phyloP scores from a whole-genome alignment of 1,140 invertebrate species.

The Drosophila rufa region DNA sequence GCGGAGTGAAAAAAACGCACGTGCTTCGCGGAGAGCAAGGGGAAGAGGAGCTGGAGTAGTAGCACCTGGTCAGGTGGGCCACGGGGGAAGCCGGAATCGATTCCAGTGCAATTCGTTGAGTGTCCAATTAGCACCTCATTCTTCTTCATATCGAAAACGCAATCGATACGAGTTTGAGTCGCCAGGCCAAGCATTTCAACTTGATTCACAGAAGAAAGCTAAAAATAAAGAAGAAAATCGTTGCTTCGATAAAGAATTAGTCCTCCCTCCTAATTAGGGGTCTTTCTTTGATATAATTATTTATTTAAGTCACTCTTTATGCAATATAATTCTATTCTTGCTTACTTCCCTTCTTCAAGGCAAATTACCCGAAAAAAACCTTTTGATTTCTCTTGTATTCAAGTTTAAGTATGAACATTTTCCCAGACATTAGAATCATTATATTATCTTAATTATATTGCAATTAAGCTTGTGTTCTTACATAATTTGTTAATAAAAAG shows the following conservation, averaged over 20 bases:
- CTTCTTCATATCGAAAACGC: constrained; percentile 11
- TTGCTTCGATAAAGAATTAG: too few relatives aligned
- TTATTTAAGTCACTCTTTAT: too few relatives aligned
- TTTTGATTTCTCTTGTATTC: not conserved
- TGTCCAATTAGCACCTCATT: constrained; percentile 56
- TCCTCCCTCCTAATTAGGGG: too few relatives aligned
- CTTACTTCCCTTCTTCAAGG: not conserved
- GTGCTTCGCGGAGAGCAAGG: constrained; percentile 55
- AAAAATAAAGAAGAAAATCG: not conserved
- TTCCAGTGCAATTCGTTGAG: constrained; percentile 61
- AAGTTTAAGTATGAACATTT: not conserved
- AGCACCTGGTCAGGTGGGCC: constrained; percentile 6
- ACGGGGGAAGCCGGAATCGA: constrained; percentile 6
- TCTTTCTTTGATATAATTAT: too few relatives aligned
- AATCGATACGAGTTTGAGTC: constrained; percentile 16
- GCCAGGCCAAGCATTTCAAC: not conserved
- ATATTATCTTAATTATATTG: constrained; percentile 5
- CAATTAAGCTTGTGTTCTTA: not conserved
- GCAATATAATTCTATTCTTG: too few relatives aligned
- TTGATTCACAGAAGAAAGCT: constrained; percentile 1
- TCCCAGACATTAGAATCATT: constrained; percentile 1
- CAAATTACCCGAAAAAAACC: not conserved
- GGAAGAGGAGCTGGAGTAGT: not conserved
- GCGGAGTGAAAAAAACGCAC: constrained; percentile 54
- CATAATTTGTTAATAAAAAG: not conserved